Evolutionary conservation across 2,113 vertebrate species (phyloP), one percentile per base, ranked within the genome.

Genomic region (Oxyura jamaicensis): DNA sequence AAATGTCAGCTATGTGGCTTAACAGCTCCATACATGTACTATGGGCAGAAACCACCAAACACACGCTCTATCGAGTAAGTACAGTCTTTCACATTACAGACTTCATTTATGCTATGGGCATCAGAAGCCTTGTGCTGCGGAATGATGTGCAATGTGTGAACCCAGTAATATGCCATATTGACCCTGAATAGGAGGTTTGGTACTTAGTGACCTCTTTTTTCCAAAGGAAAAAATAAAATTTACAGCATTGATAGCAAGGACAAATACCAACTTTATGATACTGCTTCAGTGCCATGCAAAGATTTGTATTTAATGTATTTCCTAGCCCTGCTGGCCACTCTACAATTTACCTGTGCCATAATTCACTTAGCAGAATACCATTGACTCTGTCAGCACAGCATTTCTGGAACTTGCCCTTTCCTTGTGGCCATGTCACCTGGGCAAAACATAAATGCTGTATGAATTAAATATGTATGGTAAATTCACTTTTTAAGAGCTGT

Each of bases 21-120:
- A 62, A 95, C 95, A 8, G 97, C 97, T 48, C 98, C 97, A 0
- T 99, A 98, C 73, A 98, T 80, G 1, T 99, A 99, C 75, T 97
- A 98, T 42, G 99, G 99, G 8, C 97, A 98, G 95, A 99, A 98
- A 77, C 99, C 99, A 39, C 99, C 98, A 6, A 97, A 98, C 89
- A 96, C 98, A 41, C 88, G 87, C 89, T 98, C 96, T 3, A 91
- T 99, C 36, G 81, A 98, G 99, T 99, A 96, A 99, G 99, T 99
- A 73, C 11, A 46, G 46, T 17, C 12, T 62, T 52, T 20, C 16
- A 11, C 55, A 14, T 60, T 68, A 26, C 66, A 65, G 41, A 58
- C 23, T 69, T 82, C 4, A 18, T 55, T 85, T n/a, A 69, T 71
- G 16, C 41, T 31, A 0, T 31, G 26, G 71, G 22, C 20, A 29